Conservation (phyloP, 37 sponge, comb jelly and placozoan genomes). For the Agelas oroides region DNA sequence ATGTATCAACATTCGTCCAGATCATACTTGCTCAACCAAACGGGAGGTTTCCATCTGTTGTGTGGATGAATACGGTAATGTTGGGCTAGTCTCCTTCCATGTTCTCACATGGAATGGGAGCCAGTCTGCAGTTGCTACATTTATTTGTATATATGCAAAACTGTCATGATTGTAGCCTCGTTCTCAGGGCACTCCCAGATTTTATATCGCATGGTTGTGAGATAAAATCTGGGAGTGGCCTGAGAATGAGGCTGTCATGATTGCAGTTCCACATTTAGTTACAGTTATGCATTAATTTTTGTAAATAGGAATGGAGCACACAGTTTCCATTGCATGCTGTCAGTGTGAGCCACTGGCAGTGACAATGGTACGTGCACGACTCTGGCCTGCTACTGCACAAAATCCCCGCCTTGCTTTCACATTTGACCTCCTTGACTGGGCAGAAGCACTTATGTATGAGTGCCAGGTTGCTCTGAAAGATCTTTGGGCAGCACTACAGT, state of each 20-base stretch:
- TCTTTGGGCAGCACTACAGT: conserved; percentile 13
- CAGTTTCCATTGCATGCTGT: too few species aligned
- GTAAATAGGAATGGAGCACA: too few species aligned
- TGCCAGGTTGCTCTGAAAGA: conserved; percentile 34
- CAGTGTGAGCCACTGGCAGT: not conserved
- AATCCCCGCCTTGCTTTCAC: conserved; percentile 19
- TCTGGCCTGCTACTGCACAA: conserved; percentile 30
- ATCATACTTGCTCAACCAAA: not conserved
- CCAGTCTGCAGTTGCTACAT: too few species aligned
- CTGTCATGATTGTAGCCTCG: too few species aligned
- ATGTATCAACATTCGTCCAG: not conserved
- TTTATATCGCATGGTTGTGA: too few species aligned
- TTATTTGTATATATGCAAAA: too few species aligned
- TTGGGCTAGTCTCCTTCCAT: too few species aligned
- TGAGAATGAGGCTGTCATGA: too few species aligned
- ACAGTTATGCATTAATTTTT: conserved; percentile 14
- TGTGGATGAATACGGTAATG: conserved; percentile 34
- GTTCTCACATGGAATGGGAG: too few species aligned
- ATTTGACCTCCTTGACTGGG: conserved; percentile 28
- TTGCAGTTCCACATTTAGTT: not conserved
- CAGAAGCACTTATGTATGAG: conserved; percentile 20
- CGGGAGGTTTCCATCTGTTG: not conserved
- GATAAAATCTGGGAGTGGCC: too few species aligned
- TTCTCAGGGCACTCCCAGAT: too few species aligned
- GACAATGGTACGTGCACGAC: not conserved